Evolutionary conservation across 1,140 invertebrate species (phyloP), one percentile per base, ranked within the genome.

Genomic region (Eubasilissa regina): DNA sequence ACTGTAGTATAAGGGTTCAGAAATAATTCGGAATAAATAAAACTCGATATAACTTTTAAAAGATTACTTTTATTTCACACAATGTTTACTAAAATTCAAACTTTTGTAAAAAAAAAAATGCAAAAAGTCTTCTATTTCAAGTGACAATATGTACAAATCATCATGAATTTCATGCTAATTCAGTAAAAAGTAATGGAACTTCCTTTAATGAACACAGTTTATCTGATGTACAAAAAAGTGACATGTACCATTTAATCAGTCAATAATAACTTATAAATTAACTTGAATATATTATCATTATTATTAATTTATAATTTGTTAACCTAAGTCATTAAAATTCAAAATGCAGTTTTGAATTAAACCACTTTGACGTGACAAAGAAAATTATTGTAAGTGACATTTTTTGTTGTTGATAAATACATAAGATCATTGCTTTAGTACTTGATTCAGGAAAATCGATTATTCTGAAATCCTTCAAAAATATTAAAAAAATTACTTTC

Each of bases 231-330:
- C 70, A 56, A 74, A 74, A 66, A 74, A 66, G 25, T 51, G 55
- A 75, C 55, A 75, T 77, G 60, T 77, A 66, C 47, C 51, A 64
- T 53, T 60, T 51, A 35, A 77, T 77, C 75, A 77, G 75, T 77
- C 75, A 77, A 77, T 47, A 75, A 75, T 75, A 77, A 77, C 60
- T 77, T 77, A 77, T 56, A 64, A 77, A 77, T 77, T 58, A 68
- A 77, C n/a, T 64, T 77, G 58, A 66, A 64, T 77, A 64, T 64
- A 66, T 77, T 64, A 64, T 75, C 17, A 75, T 75, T 12, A 51
- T 12, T 53, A 73, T 73, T 73, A 73, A 11, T 25, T 55, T 19
- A 73, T 70, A 21, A n/a, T 48, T 47, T 53, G 19, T 15, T 53
- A 73, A 73, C 70, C 48, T 73, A 73, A 8, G 19, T 53, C 45